Evolutionary conservation across 2,113 vertebrate genomes (phyloP).

Genomic region (Mastomys natalensis): DNA sequence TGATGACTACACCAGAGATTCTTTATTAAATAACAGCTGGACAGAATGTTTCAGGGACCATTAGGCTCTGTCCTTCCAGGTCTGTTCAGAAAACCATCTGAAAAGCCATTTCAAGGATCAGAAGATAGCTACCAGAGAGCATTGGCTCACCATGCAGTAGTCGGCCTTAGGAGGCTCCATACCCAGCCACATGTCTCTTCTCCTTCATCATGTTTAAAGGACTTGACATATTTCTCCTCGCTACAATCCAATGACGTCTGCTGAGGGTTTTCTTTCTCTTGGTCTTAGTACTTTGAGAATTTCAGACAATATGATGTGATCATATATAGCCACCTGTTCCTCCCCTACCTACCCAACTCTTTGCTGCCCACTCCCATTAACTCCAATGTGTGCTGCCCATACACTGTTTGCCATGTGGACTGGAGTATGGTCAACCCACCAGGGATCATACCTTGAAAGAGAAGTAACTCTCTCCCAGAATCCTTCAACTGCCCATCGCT

Average conservation of each 20-base stretch:
- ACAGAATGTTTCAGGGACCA: background rate
- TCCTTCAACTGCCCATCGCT: no score
- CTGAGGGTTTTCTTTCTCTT: background rate
- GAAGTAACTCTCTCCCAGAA: background rate
- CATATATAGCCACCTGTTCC: background rate
- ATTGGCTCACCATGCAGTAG: background rate
- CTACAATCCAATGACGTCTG: background rate
- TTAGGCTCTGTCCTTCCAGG: accelerated
- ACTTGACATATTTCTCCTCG: background rate
- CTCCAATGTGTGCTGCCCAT: background rate
- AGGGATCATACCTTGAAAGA: no score
- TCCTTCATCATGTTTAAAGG: background rate
- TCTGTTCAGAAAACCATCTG: background rate
- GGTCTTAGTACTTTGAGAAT: background rate
- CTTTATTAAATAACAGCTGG: background rate
- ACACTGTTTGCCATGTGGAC: background rate
- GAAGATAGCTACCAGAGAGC: background rate
- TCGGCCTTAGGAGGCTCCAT: background rate
- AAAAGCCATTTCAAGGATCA: background rate
- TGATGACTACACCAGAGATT: background rate
- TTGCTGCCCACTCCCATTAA: background rate
- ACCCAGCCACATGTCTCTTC: background rate
- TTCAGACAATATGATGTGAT: background rate
- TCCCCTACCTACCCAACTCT: background rate
- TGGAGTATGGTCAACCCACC: background rate